Base-by-base conservation (phyloP, 2,888 invertebrate species). In the Mythimna impura region DNA sequence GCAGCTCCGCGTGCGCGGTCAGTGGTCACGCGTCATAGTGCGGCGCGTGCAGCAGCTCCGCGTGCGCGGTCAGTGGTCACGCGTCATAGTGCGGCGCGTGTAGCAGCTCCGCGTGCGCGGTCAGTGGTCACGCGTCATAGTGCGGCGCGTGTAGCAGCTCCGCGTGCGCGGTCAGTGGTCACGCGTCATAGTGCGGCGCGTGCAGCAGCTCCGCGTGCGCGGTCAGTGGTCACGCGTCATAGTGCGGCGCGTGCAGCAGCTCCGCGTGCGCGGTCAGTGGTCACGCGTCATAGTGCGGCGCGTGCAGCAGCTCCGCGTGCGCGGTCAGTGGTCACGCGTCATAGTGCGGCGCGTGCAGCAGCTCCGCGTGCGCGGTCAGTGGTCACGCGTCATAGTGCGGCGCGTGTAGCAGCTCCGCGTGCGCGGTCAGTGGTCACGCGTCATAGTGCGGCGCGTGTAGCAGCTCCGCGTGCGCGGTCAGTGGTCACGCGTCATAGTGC, bases 231-330 rank as follows among this genome's bases (percentile, higher is more conserved):
- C 25, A 25, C 25, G 2, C 2, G 25, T 1, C 25, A 25, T 25
- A 25, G 25, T 25, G 25, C 57, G 84, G 77, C 60, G 87, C 88
- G 67, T 86, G 78, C 68, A 97, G 98, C 80, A 99, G 97, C 91
- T 97, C 97, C 36, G 98, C 94, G 93, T 98, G 25, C 50, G 71
- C 64, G 25, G 25, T 25, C 25, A 2, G 25, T 25, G 25, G 25
- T 25, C 25, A 25, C 25, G 2, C 2, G 25, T 1, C 25, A 25
- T 25, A 25, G 25, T 25, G 25, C 57, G 84, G 77, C 60, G 87
- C 88, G 67, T 86, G 78, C 68, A 97, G 98, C 80, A 99, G 97
- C 91, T 97, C 97, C 36, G 98, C 94, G 93, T 98, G 9, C 20
- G 50, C 3, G 20, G 50, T 8, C 6, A 2, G 50, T 17, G 25